Percentiles rank a stretch among this genome's conserved stretches.
Conservation (phyloP, 2,113 vertebrate species). For the Ahaetulla prasina region DNA sequence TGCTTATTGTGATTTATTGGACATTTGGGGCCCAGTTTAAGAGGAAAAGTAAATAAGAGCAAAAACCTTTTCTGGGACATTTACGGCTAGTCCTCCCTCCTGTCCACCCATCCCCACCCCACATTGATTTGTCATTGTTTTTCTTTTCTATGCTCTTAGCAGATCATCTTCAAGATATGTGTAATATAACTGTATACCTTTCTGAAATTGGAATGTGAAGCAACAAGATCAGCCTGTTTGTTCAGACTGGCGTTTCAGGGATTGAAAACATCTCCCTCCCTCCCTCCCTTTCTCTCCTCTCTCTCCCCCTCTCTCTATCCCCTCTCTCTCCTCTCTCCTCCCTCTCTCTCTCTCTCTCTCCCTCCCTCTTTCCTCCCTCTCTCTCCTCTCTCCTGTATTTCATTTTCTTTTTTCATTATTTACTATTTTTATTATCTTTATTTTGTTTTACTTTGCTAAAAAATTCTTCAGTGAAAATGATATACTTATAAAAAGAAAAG, state of each 20-base stretch:
- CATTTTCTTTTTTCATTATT: too few relatives aligned
- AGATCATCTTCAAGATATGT: background rate
- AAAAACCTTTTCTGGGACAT: background rate
- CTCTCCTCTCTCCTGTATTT: too few relatives aligned
- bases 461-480: too few relatives aligned
- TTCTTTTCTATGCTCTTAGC: background rate
- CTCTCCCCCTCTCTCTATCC: background rate
- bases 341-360: too few relatives aligned
- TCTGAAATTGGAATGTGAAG: background rate
- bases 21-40: background rate
- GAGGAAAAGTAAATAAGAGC: background rate
- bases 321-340: too few relatives aligned
- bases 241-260: background rate
- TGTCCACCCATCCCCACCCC: background rate
- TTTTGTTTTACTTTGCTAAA: too few relatives aligned
- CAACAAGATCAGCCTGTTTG: slow-evolving; percentile 1
- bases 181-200: background rate
- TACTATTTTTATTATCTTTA: too few relatives aligned
- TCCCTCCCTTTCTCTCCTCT: too few relatives aligned
- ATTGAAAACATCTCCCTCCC: background rate
- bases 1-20: background rate
- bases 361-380: too few relatives aligned
- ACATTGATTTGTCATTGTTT: background rate
- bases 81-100: background rate
- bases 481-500: too few relatives aligned